Evolutionary conservation across 2,113 vertebrate species (phyloP), one percentile per base, ranked within the genome.

Genomic region (Sturnira hondurensis): DNA sequence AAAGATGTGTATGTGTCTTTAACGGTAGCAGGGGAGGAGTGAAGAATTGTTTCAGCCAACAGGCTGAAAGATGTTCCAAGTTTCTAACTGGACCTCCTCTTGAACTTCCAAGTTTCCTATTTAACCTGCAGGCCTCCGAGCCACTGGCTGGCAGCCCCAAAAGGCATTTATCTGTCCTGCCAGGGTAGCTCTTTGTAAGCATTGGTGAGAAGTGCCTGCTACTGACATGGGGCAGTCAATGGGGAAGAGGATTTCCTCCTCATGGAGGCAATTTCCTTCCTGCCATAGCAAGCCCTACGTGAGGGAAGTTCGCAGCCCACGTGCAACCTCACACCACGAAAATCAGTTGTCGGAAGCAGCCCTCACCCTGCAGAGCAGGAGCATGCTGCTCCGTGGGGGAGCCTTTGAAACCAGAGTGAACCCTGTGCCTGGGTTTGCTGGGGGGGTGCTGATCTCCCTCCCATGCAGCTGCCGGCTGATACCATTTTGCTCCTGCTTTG

Each of bases 381-480:
- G 14, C 63, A 24, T 0, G 22, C 50, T 28, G n/a, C 47, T 70
- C 2, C 11, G 7, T 1, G 5, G 38, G n/a, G 28, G 91, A 78
- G 90, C n/a, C 96, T 95, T 91, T 96, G 54, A 88, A 93, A 52
- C 74, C 15, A 87, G 93, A 65, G 88, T 43, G 24, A 13, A 56
- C 58, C 88, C 95, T 85, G 96, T 0, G 0, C 85, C 13, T 43
- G 96, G 76, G 93, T 24, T 96, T 84, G 61, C 81, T 61, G 78
- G 76, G 86, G 54, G 86, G 67, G 78, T 67, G 92, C 80, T 52
- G 97, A 19, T 63, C 56, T 63, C 56, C 17, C 83, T 92, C 97
- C 97, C 74, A 85, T 91, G 97, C 98, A 98, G 98, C 98, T 98
- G 98, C 91, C 56, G 97, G 97, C 97, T 98, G 94, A 94, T 80